Percentiles rank a stretch among this genome's conserved stretches.
Evolutionary conservation across 1,140 invertebrate species (phyloP).

Genomic region (Ganaspis sp.): DNA sequence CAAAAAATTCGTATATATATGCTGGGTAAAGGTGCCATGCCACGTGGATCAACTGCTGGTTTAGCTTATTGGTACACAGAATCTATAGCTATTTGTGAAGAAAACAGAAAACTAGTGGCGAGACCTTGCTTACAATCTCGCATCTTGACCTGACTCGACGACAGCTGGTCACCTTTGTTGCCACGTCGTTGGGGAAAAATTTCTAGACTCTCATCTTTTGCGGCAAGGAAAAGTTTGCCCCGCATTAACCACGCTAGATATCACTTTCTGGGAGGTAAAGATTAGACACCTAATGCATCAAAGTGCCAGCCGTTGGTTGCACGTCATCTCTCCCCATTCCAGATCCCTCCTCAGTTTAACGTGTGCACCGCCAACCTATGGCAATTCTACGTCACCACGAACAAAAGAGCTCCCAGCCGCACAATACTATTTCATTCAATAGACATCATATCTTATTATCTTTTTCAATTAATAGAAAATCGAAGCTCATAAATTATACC

Average conservation of each 20-base stretch:
- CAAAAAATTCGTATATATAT: constrained; percentile 25
- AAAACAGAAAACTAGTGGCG: background rate
- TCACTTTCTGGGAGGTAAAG: constrained; percentile 31
- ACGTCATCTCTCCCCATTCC: background rate
- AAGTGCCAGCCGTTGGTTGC: constrained; percentile 13
- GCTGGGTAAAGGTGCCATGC: background rate
- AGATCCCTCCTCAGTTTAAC: background rate
- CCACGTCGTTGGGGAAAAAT: constrained; percentile 22
- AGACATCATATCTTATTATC: background rate
- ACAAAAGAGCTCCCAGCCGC: constrained; percentile 8
- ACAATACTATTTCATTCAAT: constrained; percentile 1
- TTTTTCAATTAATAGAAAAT: constrained; percentile 24
- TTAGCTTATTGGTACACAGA: constrained; percentile 14
- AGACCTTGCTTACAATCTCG: constrained; percentile 11
- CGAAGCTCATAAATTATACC: background rate
- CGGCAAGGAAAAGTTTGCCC: constrained; percentile 23
- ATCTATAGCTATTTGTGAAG: background rate
- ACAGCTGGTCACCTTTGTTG: constrained; percentile 24
- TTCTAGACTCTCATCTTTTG: constrained; percentile 3
- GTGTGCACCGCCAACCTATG: background rate
- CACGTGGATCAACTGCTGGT: constrained; percentile 23
- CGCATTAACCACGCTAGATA: constrained; percentile 31
- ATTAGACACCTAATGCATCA: constrained; percentile 30
- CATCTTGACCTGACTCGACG: constrained; percentile 30
- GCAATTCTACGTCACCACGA: background rate